Conservation (phyloP, 2,113 vertebrate genomes). For the Protobothrops flavoviridis region DNA sequence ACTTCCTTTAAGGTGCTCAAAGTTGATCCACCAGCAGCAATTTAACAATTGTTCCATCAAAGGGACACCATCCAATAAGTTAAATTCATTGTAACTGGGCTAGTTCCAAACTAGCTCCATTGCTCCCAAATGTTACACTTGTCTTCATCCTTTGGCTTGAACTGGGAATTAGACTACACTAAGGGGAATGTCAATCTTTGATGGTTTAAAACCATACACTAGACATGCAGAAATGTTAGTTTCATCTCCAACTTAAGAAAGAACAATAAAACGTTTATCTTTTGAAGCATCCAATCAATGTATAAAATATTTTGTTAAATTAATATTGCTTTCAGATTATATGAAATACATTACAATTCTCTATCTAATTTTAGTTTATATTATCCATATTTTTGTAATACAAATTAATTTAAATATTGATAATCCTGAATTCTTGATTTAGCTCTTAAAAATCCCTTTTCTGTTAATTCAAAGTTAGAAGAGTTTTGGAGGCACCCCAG, state of each 20-base stretch:
- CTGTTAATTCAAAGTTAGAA: neutral
- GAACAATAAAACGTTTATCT: neutral
- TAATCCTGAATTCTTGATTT: neutral
- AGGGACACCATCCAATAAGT: neutral
- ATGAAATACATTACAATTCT: neutral
- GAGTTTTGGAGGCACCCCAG: neutral
- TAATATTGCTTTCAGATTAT: neutral
- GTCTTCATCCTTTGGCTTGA: neutral
- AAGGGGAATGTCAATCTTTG: neutral
- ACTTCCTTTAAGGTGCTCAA: neutral
- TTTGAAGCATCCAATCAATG: neutral
- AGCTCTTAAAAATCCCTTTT: neutral
- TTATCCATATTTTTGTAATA: neutral
- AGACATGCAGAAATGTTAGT: neutral
- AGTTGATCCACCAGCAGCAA: neutral
- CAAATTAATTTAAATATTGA: neutral
- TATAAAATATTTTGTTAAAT: neutral
- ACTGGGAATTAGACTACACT: neutral
- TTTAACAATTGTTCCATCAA: neutral
- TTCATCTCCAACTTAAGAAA: neutral
- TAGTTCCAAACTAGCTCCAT: neutral
- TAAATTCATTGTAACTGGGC: neutral
- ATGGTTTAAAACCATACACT: neutral
- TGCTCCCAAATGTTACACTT: neutral
- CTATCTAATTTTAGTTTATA: neutral